phyloP scores from a whole-genome alignment of 2,113 vertebrate genomes.

The Sakesphorus luctuosus region DNA sequence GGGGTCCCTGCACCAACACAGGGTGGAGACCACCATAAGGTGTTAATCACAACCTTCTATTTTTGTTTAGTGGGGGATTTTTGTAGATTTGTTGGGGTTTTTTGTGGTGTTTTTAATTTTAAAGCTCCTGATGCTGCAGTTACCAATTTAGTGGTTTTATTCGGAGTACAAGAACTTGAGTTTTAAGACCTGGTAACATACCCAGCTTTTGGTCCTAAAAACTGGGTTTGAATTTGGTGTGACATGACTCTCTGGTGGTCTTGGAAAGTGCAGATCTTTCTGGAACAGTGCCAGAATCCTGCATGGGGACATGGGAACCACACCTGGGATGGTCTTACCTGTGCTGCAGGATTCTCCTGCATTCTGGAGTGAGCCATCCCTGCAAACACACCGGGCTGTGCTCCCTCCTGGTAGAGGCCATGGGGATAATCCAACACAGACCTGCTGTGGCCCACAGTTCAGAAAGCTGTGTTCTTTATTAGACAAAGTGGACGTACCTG shows the following conservation, averaged over 20 bases:
- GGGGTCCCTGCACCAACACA: background rate
- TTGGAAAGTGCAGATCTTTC: background rate
- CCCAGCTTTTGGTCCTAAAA: background rate
- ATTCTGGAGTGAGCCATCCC: background rate
- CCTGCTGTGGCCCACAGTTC: rapidly evolving
- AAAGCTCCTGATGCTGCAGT: background rate
- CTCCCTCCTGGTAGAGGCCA: background rate
- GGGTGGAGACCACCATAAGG: rapidly evolving
- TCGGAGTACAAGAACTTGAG: background rate
- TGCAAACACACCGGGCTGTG: rapidly evolving
- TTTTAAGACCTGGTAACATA: background rate
- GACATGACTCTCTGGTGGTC: background rate
- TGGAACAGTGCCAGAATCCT: background rate
- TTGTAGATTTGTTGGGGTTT: background rate
- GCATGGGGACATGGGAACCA: background rate
- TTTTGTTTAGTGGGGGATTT: background rate
- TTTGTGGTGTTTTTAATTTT: background rate
- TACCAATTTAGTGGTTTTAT: background rate
- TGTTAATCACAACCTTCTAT: background rate
- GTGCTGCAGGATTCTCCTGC: background rate
- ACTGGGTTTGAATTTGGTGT: background rate
- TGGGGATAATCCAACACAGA: rapidly evolving
- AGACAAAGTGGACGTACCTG: background rate
- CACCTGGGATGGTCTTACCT: rapidly evolving
- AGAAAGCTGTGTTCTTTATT: background rate